Conservation (phyloP, 2,113 vertebrate species). For the Clarias gariepinus region DNA sequence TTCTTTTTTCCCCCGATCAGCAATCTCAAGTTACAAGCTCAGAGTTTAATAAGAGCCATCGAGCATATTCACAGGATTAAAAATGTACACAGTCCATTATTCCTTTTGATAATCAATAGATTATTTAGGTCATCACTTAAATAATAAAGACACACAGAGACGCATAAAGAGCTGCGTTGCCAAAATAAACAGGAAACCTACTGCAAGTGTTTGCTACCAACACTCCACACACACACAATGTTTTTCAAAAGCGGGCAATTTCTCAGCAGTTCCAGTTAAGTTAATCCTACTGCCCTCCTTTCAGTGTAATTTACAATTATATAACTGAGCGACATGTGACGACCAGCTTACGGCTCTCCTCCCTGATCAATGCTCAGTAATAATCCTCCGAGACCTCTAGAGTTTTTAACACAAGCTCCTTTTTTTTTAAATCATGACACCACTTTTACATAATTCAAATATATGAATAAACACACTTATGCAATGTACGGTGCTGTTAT, state of each 20-base stretch:
- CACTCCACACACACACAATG: not conserved
- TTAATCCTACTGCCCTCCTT: not conserved
- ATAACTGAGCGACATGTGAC: not conserved
- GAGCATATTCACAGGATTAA: no score
- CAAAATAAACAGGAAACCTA: not conserved
- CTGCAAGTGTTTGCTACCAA: not conserved
- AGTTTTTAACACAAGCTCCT: constrained; percentile 3
- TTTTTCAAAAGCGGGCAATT: not conserved
- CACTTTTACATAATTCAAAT: not conserved
- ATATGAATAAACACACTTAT: constrained; percentile 15
- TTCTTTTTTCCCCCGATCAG: no score
- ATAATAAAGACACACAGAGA: no score
- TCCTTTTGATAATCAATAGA: no score
- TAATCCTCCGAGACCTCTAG: not conserved
- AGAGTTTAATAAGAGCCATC: no score
- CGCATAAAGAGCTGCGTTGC: not conserved
- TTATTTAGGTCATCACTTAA: no score
- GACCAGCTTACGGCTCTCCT: not conserved
- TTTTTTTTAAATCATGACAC: not conserved
- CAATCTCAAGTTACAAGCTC: no score
- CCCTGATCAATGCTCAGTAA: constrained; percentile 24
- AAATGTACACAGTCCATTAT: no score
- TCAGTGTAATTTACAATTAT: constrained; percentile 24
- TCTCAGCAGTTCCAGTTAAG: not conserved
- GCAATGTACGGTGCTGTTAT: not conserved